Base-by-base conservation (phyloP, 1,140 invertebrate genomes). In the Teleogryllus occipitalis region DNA sequence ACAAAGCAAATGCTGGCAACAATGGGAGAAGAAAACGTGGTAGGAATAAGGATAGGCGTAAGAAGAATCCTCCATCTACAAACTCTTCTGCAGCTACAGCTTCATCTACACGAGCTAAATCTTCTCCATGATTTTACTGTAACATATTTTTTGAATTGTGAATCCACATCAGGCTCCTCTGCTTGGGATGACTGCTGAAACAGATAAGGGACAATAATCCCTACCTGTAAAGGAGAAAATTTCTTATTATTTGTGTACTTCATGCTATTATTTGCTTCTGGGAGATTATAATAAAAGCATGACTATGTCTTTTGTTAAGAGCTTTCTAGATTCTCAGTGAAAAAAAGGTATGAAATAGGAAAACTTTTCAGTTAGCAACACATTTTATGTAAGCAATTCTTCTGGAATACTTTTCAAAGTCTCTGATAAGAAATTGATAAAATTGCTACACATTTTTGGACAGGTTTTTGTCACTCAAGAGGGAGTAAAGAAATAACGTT, bases 21-120 rank as follows among this genome's bases (percentile, higher is more conserved):
- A 78, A 49, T 73, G 78, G 73, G 10, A 73, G 78, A 47, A 78
- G 78, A 22, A 78, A 78, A 27, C 78, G 78, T 27, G 78, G 78
- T 10, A 27, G 78, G 39, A 73, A 48, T 22, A 78, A 78, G 22
- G 78, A 49, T 8, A 47, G 73, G 47, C 78, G 22, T 49, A 78
- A 78, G 54, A 78, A 78, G 78, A 74, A 47, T 7, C 5, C 10
- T 8, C 22, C 22, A 46, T 65, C 27, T 39, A 39, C 27, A 39
- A 39, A 39, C 27, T 39, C 54, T 6, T 49, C 65, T 8, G 7
- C 65, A n/a, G 65, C 54, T 14, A 3, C 54, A 65, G 10, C 54
- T 65, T 65, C 54, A 14, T 18, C 54, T 65, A 65, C 10, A 18
- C 54, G 54, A 65, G 10, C 54, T 65, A 65, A 65, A 65, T 65